Evolutionary conservation across 2,113 vertebrate species (phyloP), one percentile per base, ranked within the genome.

Genomic region (Regulus satrapa): DNA sequence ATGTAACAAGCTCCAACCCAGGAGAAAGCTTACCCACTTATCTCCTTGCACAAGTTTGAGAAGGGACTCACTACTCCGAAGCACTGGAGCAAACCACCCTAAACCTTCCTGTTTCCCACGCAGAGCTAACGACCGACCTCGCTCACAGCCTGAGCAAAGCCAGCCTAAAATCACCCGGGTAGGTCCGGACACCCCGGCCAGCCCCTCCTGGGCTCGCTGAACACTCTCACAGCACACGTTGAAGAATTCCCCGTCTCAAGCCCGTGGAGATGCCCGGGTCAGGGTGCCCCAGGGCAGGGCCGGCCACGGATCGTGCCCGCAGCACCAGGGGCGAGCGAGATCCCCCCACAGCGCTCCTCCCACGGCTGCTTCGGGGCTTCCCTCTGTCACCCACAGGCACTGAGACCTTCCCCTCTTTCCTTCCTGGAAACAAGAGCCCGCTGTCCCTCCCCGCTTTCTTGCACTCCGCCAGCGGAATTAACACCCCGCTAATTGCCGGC

Each of bases 61-160:
- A 13, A n/a, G 63, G 46, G 59, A 61, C 36, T 48, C 9, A 6
- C 7, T 34, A 0, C 41, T 18, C 20, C 68, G 25, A 29, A 66
- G 64, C 62, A 17, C 36, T 0, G 58, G 34, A 64, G 31, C 49
- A 77, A 73, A 56, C 12, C 80, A 5, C 59, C 72, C 54, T 1
- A 16, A 85, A 5, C 36, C 24, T n/a, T 61, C 40, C 24, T 6
- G 45, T 17, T 85, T 20, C 67, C 3, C 2, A 0, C 0, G 1
- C 73, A 4, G 43, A 20, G 54, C 8, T 41, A 76, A 51, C 1
- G 1, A 55, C 43, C 9, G 2, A 9, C n/a, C 41, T 17, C 6
- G 4, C 4, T 7, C 45, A 21, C 62, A 14, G 72, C 54, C 40
- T 0, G 14, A 32, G 5, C 52, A 16, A 26, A 80, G 8, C 3